Base-by-base conservation (phyloP, 2,888 invertebrate genomes). In the Cistogaster globosa region DNA sequence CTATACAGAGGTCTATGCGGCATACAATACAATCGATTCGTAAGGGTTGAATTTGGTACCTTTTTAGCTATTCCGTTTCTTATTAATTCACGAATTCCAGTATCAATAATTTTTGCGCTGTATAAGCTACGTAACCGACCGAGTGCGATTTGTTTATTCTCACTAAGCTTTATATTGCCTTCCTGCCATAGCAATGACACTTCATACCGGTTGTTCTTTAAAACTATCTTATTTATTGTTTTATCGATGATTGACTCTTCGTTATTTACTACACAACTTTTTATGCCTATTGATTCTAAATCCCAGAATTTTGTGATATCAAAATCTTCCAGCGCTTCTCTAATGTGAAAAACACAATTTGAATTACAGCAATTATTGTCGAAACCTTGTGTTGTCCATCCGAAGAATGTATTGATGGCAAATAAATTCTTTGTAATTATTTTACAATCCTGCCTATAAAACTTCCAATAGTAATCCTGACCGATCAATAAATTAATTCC, bases 381-480 rank as follows among this genome's bases (percentile, higher is more conserved):
- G 16, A 65, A n/a, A 57, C 78, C 71, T 81, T 81, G 72, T 32
- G 77, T 14, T 51, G 76, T 80, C 80, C 76, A 80, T 12, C 84
- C 85, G n/a, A 86, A 83, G 78, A 85, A 82, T 76, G 76, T 85
- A 51, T 85, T 85, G 3, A 83, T 79, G 4, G 83, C 86, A 65
- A 79, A 65, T 20, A 86, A 60, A 71, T 76, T 79, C 1, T n/a
- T 62, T 53, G 51, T 58, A 63, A 53, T 79, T 71, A 58, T 38
- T 36, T 42, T 18, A 79, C 51, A 42, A 32, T 67, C 57, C 60
- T 60, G 63, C 36, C 71, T 62, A 76, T 77, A 58, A 67, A 86
- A 81, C 65, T 78, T 55, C 85, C 86, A 85, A 48, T 86, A 87
- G 65, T 83, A 38, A 55, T 86, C 83, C 68, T 84, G 81, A 2